phyloP scores from a whole-genome alignment of 2,888 invertebrate genomes.

The Agrotis ipsilon region DNA sequence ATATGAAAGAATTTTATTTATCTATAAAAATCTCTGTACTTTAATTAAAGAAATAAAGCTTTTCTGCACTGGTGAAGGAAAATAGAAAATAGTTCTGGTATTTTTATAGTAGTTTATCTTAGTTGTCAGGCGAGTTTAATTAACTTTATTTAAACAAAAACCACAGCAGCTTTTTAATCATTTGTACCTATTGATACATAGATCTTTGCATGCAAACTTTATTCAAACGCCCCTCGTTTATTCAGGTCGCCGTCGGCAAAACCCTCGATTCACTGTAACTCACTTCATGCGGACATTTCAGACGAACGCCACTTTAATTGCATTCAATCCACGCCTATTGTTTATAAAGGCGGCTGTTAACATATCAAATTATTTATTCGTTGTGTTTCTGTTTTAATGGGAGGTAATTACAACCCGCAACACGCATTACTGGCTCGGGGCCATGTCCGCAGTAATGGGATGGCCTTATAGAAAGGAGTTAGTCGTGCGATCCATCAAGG shows the following conservation, averaged over 20 bases:
- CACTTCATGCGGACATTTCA: conserved; percentile 44
- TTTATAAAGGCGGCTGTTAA: conserved; percentile 37
- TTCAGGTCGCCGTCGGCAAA: conserved; percentile 23
- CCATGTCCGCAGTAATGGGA: conserved; percentile 61
- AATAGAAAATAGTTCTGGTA: background rate
- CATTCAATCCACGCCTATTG: conserved; percentile 51
- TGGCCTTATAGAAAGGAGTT: conserved; percentile 61
- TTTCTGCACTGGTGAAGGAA: background rate
- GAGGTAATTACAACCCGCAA: conserved; percentile 57
- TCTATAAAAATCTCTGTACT: background rate
- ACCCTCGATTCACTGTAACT: conserved; percentile 37
- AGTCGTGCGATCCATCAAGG: conserved; percentile 73
- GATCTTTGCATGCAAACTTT: conserved; percentile 16
- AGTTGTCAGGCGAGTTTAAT: too few relatives aligned
- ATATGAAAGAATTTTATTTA: background rate
- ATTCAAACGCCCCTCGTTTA: conserved; percentile 45
- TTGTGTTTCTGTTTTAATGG: conserved; percentile 46
- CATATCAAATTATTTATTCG: conserved; percentile 45
- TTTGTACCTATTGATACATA: conserved; percentile 16
- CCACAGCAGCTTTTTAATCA: background rate
- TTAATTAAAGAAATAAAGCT: conserved; percentile 15
- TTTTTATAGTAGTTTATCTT: background rate
- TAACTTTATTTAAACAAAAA: too few relatives aligned
- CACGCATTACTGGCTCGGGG: conserved; percentile 47
- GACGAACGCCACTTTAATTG: conserved; percentile 44